Conservation (phyloP, 2,888 invertebrate genomes). For the Pocota personata region DNA sequence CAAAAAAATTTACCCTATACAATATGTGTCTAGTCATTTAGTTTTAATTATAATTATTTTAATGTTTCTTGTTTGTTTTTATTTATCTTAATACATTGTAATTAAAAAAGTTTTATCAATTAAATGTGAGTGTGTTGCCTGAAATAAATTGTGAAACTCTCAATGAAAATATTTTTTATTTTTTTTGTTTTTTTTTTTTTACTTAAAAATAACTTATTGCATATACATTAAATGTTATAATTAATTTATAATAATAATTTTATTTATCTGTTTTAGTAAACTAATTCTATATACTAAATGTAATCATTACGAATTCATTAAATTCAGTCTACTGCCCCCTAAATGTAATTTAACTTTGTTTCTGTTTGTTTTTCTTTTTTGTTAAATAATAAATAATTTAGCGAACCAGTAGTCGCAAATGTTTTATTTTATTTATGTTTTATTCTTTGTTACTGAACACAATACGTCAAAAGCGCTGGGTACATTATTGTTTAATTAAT, state of each 20-base stretch:
- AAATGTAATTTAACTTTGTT: conserved; percentile 50
- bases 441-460: conserved; percentile 71
- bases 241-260: conserved; percentile 53
- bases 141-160: conserved; percentile 18
- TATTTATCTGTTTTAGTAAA: conserved; percentile 44
- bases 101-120: conserved; percentile 45
- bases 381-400: conserved; percentile 52
- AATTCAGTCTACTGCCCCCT: conserved; percentile 73
- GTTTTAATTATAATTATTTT: conserved; percentile 7
- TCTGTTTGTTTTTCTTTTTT: conserved; percentile 2
- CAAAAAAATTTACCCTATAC: conserved; percentile 42
- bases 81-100: conserved; percentile 26
- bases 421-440: conserved; percentile 24
- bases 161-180: conserved; percentile 23
- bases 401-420: conserved; percentile 44
- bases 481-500: conserved; percentile 70
- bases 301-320: conserved; percentile 66
- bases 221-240: conserved; percentile 49
- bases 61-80: not conserved
- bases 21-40: conserved; percentile 55
- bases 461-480: conserved; percentile 74
- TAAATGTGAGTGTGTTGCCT: not conserved
- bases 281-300: conserved; percentile 63
- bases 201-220: conserved; percentile 37
- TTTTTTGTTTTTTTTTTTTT: not conserved